phyloP scores from a whole-genome alignment of 2,797 vertebrate genomes.

The Typhlichthys subterraneus region DNA sequence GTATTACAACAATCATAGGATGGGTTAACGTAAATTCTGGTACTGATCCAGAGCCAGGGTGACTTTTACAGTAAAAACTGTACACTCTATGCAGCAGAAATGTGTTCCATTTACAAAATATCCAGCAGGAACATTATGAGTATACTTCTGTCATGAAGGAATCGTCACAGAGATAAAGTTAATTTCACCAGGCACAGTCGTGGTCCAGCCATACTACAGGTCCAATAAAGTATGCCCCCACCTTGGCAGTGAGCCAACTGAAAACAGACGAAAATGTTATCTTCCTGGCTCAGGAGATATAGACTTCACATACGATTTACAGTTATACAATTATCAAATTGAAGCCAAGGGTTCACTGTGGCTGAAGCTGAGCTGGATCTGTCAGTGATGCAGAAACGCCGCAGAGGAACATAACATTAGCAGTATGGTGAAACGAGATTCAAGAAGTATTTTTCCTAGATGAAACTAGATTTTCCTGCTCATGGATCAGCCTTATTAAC shows the following conservation, averaged over 20 bases:
- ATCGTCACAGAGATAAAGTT: conserved; percentile 23
- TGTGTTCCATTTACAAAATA: conserved; percentile 26
- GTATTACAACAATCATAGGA: background rate
- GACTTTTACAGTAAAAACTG: no score
- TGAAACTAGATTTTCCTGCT: conserved; percentile 55
- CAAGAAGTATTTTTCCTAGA: conserved; percentile 53
- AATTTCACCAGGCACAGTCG: conserved; percentile 20
- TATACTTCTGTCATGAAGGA: conserved; percentile 9
- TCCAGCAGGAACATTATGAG: conserved; percentile 6
- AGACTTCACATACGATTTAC: conserved; percentile 1
- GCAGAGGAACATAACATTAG: conserved; percentile 29
- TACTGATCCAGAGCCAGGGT: background rate
- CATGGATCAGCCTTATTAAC: conserved; percentile 45
- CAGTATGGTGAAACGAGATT: conserved; percentile 38
- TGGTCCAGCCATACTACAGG: background rate
- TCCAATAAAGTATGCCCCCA: conserved; percentile 15
- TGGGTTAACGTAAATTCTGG: background rate
- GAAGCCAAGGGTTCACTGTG: conserved; percentile 19
- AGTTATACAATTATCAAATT: conserved; percentile 24
- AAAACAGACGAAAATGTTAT: conserved; percentile 26
- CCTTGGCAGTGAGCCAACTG: conserved; percentile 18
- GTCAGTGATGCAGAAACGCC: conserved; percentile 22
- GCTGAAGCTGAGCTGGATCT: conserved; percentile 17
- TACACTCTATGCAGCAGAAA: no score
- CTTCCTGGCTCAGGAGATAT: conserved; percentile 34